Evolutionary conservation across 1,140 invertebrate species (phyloP), one percentile per base, ranked within the genome.

Genomic region (Diorhabda carinulata): DNA sequence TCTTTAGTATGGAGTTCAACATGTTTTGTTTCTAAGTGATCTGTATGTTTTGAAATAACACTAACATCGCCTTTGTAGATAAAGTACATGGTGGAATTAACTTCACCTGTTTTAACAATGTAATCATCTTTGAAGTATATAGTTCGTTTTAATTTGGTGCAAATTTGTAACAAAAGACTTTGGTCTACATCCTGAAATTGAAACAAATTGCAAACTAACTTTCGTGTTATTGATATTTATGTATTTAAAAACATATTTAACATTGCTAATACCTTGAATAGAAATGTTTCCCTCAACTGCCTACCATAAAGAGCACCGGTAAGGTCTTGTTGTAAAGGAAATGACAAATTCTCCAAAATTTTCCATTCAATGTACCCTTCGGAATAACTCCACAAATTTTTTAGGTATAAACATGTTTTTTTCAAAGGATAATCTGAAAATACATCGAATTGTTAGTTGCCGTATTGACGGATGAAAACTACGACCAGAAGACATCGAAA

Each of bases 181-280:
- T 68, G 57, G 44, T 68, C 60, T 2, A 62, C 62, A 52, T 68
- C 60, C 66, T 68, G 43, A 62, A 68, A 68, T 41, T 61, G 81
- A 43, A 64, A 64, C 4, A 43, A 40, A 43, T 2, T 59, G 5
- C 25, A 25, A 25, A 41, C 2, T 41, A 59, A 3, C 8, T n/a
- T 3, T 3, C n/a, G 25, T 59, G 9, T 40, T 59, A 59, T 2
- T 56, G 8, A 52, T 52, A 52, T 6, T 52, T 6, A 52, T 5
- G 45, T 9, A 9, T 52, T 52, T 52, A 6, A 5, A 52, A 52
- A 52, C 8, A 59, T 2, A 59, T 59, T n/a, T 59, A 59, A 59
- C 10, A 3, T 3, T 59, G 6, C n/a, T 6, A 10, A 43, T 67
- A 67, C 67, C 61, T 68, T 62, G 41, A 68, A 68, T n/a, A 68